Conservation (phyloP, 2,797 vertebrate species). For the Melanotaenia trifasciata region DNA sequence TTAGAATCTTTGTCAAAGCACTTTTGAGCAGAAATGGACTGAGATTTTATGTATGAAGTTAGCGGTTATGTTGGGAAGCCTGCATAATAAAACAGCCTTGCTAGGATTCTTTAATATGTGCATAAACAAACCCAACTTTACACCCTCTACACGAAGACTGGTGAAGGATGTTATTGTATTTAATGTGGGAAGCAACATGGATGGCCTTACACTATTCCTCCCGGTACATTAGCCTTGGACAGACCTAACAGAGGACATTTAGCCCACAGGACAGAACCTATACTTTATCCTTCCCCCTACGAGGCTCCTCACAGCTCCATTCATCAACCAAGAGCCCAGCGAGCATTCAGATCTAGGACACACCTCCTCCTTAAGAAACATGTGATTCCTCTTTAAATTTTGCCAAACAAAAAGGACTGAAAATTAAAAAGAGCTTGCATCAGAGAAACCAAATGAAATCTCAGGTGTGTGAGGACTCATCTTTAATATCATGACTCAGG, state of each 20-base stretch:
- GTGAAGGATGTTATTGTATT: background rate
- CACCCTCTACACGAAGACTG: background rate
- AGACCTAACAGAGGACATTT: constrained; percentile 47
- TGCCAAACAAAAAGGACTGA: background rate
- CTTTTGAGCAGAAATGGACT: background rate
- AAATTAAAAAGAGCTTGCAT: constrained; percentile 2
- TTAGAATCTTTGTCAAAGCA: too few species aligned
- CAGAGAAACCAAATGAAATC: background rate
- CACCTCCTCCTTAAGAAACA: constrained; percentile 31
- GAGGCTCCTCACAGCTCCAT: constrained; percentile 45
- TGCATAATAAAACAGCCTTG: background rate
- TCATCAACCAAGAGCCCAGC: constrained; percentile 52
- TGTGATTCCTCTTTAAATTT: constrained; percentile 15
- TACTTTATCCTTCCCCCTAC: constrained; percentile 56
- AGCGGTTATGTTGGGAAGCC: background rate
- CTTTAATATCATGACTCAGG: constrained; percentile 43
- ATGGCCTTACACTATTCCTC: constrained; percentile 9
- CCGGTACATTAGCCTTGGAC: constrained; percentile 26
- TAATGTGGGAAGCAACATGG: background rate
- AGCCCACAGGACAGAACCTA: constrained; percentile 32
- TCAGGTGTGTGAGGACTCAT: constrained; percentile 50
- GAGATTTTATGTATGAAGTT: background rate
- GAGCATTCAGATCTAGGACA: constrained; percentile 58
- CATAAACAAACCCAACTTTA: background rate
- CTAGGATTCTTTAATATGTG: background rate